Percentiles rank a stretch among this genome's conserved stretches.
phyloP scores from a whole-genome alignment of 2,113 vertebrate genomes.

The Podiceps cristatus region DNA sequence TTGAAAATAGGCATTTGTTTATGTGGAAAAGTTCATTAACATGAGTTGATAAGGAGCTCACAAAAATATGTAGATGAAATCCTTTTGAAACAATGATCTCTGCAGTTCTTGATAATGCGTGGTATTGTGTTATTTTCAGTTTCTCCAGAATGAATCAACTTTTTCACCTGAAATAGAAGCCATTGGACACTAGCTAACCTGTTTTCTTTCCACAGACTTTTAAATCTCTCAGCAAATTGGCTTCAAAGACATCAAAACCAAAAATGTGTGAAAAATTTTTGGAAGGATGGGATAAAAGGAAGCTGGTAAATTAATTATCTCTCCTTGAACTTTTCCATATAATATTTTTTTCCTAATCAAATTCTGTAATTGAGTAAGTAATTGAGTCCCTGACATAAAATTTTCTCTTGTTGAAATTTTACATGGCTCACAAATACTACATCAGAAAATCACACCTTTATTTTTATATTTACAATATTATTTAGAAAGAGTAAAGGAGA shows the following conservation, averaged over 20 bases:
- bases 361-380: background rate
- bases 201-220: background rate
- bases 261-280: constrained; percentile 29
- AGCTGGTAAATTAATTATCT: constrained; percentile 49
- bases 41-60: background rate
- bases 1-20: background rate
- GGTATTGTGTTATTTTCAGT: background rate
- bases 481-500: background rate
- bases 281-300: constrained; percentile 1
- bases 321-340: constrained; percentile 28
- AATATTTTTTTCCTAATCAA: constrained; percentile 11
- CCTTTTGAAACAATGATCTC: background rate
- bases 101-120: background rate
- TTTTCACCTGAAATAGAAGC: constrained; percentile 35
- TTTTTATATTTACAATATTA: background rate
- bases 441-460: background rate
- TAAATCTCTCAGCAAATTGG: constrained; percentile 3
- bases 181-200: constrained; percentile 35
- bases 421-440: background rate
- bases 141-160: background rate
- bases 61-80: background rate
- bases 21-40: background rate
- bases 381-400: background rate
- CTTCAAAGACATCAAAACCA: constrained; percentile 32
- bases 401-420: background rate